Percentiles rank a stretch among this genome's conserved stretches.
Evolutionary conservation across 2,888 invertebrate genomes (phyloP).

Genomic region (Malacosoma neustria): DNA sequence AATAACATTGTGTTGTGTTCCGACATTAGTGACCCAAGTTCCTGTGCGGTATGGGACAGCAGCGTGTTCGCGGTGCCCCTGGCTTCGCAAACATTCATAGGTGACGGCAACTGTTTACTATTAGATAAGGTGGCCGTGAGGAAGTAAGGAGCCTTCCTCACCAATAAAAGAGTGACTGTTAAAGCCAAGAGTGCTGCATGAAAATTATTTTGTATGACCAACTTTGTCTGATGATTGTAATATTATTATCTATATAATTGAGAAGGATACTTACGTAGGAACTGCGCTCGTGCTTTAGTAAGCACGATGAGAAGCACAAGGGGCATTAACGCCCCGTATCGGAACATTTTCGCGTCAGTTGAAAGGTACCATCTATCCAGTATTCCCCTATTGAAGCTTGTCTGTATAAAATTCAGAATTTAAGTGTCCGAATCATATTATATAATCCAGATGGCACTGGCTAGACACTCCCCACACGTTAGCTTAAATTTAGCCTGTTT

Average conservation of each 20-base stretch:
- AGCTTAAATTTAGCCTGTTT: background rate
- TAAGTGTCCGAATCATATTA: background rate
- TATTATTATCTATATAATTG: background rate
- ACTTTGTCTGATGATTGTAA: too few relatives aligned
- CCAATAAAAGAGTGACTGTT: too few relatives aligned
- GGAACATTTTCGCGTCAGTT: background rate
- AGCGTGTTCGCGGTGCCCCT: too few relatives aligned
- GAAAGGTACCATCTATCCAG: background rate
- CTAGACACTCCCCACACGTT: background rate
- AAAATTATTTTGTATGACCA: too few relatives aligned
- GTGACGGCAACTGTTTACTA: too few relatives aligned
- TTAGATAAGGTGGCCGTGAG: too few relatives aligned
- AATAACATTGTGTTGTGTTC: too few relatives aligned
- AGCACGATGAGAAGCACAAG: conserved; percentile 26
- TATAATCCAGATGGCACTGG: background rate
- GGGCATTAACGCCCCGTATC: conserved; percentile 30
- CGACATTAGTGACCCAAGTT: too few relatives aligned
- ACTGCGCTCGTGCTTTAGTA: conserved; percentile 9
- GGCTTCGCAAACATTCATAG: too few relatives aligned
- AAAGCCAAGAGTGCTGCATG: too few relatives aligned
- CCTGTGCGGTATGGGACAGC: too few relatives aligned
- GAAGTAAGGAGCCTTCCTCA: too few relatives aligned
- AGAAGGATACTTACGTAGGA: conserved; percentile 40
- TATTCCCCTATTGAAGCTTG: background rate
- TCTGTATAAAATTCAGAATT: background rate